Percentiles rank a stretch among this genome's conserved stretches.
Conservation (phyloP, 2,888 invertebrate species). For the Microdon myrmicae region DNA sequence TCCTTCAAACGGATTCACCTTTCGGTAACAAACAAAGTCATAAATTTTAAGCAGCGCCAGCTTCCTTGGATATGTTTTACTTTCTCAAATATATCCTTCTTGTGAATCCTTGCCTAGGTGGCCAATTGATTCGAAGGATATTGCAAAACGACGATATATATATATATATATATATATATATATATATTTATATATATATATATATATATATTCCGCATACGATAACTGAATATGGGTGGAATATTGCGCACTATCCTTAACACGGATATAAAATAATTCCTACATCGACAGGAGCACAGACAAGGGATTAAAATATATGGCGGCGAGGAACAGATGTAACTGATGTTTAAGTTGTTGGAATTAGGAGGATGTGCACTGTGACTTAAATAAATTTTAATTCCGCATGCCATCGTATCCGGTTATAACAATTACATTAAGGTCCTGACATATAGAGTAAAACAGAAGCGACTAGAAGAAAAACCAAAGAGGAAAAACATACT, state of each 20-base stretch:
- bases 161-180: too few species aligned
- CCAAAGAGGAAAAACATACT: slow-evolving; percentile 23
- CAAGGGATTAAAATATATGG: slow-evolving; percentile 48
- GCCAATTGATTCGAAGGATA: slow-evolving; percentile 45
- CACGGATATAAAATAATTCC: slow-evolving; percentile 30
- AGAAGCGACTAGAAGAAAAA: too few species aligned
- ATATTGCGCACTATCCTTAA: too few species aligned
- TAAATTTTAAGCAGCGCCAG: slow-evolving; percentile 54
- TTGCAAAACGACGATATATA: slow-evolving; percentile 36
- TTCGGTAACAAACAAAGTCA: slow-evolving; percentile 56
- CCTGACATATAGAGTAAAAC: slow-evolving; percentile 21
- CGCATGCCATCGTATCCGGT: slow-evolving; percentile 37
- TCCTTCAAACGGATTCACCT: slow-evolving; percentile 54
- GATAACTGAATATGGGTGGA: too few species aligned
- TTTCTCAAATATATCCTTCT: slow-evolving; percentile 18
- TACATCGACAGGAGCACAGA: slow-evolving; percentile 21
- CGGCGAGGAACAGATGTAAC: slow-evolving; percentile 48
- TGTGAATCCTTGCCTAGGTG: slow-evolving; percentile 19
- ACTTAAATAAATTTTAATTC: slow-evolving; percentile 50
- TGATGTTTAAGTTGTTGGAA: slow-evolving; percentile 39
- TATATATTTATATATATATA: too few species aligned
- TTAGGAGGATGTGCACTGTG: slow-evolving; percentile 14
- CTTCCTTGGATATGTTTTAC: slow-evolving; percentile 53
- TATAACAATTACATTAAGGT: slow-evolving; percentile 50
- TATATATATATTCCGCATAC: too few species aligned